A percentile compares a stretch with the other conserved stretches of the same genome.
phyloP scores from a whole-genome alignment of 2,797 vertebrate species.

The Amblyopsis hoosieri region DNA sequence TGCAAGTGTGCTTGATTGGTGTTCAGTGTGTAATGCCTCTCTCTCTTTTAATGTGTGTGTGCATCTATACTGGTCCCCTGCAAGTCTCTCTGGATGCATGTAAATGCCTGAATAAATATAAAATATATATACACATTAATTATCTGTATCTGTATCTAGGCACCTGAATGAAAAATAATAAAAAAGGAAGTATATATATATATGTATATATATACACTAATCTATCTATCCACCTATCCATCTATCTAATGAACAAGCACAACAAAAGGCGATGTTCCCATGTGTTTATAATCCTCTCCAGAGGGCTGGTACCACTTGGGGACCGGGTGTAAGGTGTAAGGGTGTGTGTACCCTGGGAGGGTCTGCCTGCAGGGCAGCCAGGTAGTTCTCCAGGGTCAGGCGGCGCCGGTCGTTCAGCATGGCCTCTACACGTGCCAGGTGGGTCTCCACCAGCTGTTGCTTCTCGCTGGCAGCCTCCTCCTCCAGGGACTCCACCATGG shows the following conservation, averaged over 20 bases:
- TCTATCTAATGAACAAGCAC: too few relatives aligned
- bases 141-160: too few relatives aligned
- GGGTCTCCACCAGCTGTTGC: conserved; percentile 96
- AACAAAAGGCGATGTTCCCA: too few relatives aligned
- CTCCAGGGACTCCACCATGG: conserved; percentile 95
- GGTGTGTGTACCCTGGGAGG: conserved; percentile 55
- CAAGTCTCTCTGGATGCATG: too few relatives aligned
- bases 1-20: neutral
- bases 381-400: conserved; percentile 95
- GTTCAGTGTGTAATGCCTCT: neutral
- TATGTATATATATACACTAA: too few relatives aligned
- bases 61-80: neutral
- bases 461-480: conserved; percentile 97
- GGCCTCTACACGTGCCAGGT: conserved; percentile 94
- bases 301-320: conserved; percentile 9
- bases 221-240: too few relatives aligned
- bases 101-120: too few relatives aligned
- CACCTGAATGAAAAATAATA: too few relatives aligned
- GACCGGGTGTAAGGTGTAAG: conserved; percentile 11
- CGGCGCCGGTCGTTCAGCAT: conserved; percentile 95
- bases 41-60: neutral
- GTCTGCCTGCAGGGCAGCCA: conserved; percentile 92
- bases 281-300: neutral
- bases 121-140: too few relatives aligned
- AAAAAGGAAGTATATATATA: too few relatives aligned